phyloP scores from a whole-genome alignment of 2,113 vertebrate species.

The Tetrao urogallus region DNA sequence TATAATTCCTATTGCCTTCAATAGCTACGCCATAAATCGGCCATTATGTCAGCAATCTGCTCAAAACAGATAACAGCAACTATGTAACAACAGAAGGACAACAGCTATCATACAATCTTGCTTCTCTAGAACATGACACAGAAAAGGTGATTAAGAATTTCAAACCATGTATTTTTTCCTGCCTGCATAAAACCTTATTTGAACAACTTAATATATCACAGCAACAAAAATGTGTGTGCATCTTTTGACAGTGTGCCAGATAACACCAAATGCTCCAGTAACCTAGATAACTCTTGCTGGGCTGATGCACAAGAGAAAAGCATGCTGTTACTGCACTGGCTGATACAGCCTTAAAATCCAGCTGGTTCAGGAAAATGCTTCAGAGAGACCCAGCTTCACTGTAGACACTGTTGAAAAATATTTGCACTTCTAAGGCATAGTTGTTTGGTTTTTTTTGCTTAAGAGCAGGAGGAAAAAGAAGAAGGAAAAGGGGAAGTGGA shows the following conservation, averaged over 20 bases:
- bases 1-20: conserved; percentile 14
- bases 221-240: background rate
- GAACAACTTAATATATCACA: background rate
- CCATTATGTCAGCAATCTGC: conserved; percentile 13
- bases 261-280: background rate
- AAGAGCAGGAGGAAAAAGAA: no score
- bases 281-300: background rate
- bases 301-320: background rate
- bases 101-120: background rate
- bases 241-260: background rate
- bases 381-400: background rate
- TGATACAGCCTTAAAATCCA: background rate
- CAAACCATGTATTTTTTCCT: background rate
- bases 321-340: background rate
- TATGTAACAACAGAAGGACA: background rate
- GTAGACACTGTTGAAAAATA: background rate
- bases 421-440: background rate
- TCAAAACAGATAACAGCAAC: conserved; percentile 27
- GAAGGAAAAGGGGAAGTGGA: no score
- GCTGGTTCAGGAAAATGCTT: background rate
- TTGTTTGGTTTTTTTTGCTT: no score
- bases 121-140: background rate
- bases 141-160: conserved; percentile 14
- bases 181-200: background rate
- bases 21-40: background rate